Percentiles rank a stretch among this genome's conserved stretches.
Conservation (phyloP, 2,797 vertebrate genomes). For the Mormyrops boulengeri region DNA sequence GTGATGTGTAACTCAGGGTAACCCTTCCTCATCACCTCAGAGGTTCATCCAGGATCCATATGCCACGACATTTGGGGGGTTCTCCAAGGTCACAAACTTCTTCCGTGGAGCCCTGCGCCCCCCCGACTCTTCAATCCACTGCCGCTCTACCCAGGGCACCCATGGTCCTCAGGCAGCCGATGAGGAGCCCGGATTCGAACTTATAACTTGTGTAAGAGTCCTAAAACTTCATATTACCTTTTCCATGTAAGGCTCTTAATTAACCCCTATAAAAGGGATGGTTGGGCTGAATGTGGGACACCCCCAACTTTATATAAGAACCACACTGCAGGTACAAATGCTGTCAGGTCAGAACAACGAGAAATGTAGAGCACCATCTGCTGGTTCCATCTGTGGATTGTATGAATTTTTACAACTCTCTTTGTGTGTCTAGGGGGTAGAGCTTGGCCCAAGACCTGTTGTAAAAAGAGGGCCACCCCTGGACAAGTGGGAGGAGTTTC, state of each 20-base stretch:
- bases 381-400: neutral
- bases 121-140: constrained; percentile 51
- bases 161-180: constrained; percentile 48
- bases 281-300: neutral
- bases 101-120: constrained; percentile 75
- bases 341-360: neutral
- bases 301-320: neutral
- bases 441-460: constrained; percentile 68
- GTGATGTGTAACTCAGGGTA: neutral
- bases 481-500: constrained; percentile 67
- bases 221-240: neutral
- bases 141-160: constrained; percentile 38
- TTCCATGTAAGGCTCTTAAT: neutral
- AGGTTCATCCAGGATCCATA: constrained; percentile 89
- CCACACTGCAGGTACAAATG: neutral
- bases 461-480: constrained; percentile 67
- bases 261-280: neutral
- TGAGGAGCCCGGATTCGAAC: constrained; percentile 83
- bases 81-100: constrained; percentile 89
- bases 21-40: constrained; percentile 44
- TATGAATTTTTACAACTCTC: neutral
- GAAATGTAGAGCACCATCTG: neutral
- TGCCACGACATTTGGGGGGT: constrained; percentile 81
- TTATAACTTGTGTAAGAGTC: constrained; percentile 82
- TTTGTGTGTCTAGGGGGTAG: constrained; percentile 56